phyloP scores from a whole-genome alignment of 2,797 vertebrate species.

The Dipus sagitta region DNA sequence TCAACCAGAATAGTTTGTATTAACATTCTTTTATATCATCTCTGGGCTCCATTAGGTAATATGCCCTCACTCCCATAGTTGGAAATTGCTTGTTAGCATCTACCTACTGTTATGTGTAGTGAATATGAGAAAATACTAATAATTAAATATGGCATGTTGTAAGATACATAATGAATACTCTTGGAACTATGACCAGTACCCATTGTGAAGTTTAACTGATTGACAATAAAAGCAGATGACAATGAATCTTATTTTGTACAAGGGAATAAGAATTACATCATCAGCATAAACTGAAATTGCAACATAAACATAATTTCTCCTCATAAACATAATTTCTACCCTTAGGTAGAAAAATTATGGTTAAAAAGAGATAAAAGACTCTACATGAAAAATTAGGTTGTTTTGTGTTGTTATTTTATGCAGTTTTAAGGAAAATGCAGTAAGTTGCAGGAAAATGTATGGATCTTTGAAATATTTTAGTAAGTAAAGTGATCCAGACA shows the following conservation, averaged over 20 bases:
- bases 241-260: background rate
- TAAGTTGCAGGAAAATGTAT: no score
- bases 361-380: background rate
- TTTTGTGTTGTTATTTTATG: no score
- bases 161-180: background rate
- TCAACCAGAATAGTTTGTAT: background rate
- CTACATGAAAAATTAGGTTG: background rate
- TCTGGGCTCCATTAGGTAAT: background rate
- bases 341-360: background rate
- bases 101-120: background rate
- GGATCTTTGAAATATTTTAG: no score
- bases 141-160: background rate
- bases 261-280: background rate
- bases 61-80: background rate
- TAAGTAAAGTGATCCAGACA: no score
- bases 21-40: background rate
- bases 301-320: background rate
- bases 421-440: no score
- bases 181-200: background rate
- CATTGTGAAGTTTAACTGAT: background rate
- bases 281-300: background rate
- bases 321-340: background rate
- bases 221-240: conserved; percentile 3
- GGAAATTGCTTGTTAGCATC: background rate
- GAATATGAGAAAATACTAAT: background rate